phyloP scores from a whole-genome alignment of 2,113 vertebrate species.

The Telmatochromis brichardi region DNA sequence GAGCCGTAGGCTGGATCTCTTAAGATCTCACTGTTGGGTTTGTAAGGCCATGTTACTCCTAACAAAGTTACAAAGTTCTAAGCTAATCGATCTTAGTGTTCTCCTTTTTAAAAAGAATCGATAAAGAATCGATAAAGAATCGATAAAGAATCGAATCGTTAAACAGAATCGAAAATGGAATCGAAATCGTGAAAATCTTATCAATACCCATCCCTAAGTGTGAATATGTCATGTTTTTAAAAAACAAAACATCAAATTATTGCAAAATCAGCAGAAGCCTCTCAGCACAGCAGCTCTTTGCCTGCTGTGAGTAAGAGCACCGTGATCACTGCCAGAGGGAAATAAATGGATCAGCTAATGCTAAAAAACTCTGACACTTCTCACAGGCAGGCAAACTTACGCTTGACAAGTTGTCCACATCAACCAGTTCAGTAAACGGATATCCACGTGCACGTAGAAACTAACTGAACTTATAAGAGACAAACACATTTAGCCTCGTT shows the following conservation, averaged over 20 bases:
- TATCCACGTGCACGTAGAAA: background rate
- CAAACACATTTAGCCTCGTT: too few relatives aligned
- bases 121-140: too few relatives aligned
- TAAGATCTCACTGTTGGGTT: too few relatives aligned
- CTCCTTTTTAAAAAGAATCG: too few relatives aligned
- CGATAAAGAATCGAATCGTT: too few relatives aligned
- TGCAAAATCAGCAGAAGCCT: background rate
- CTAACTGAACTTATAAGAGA: background rate
- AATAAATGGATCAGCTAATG: background rate
- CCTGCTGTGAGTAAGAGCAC: background rate
- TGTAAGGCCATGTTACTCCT: too few relatives aligned
- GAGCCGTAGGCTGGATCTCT: too few relatives aligned
- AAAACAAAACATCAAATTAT: background rate
- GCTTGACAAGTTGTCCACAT: background rate
- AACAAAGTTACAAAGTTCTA: too few relatives aligned
- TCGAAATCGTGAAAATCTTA: too few relatives aligned
- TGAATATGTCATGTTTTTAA: background rate
- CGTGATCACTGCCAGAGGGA: fast-evolving
- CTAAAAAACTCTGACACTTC: background rate
- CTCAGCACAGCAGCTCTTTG: fast-evolving
- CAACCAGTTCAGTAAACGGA: background rate
- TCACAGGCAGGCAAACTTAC: background rate
- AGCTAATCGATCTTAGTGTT: too few relatives aligned
- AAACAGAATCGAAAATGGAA: too few relatives aligned
- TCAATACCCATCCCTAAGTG: too few relatives aligned